Percentiles rank a stretch among this genome's conserved stretches.
Evolutionary conservation across 2,888 invertebrate species (phyloP).

Genomic region (Lamellibrachia satsuma): DNA sequence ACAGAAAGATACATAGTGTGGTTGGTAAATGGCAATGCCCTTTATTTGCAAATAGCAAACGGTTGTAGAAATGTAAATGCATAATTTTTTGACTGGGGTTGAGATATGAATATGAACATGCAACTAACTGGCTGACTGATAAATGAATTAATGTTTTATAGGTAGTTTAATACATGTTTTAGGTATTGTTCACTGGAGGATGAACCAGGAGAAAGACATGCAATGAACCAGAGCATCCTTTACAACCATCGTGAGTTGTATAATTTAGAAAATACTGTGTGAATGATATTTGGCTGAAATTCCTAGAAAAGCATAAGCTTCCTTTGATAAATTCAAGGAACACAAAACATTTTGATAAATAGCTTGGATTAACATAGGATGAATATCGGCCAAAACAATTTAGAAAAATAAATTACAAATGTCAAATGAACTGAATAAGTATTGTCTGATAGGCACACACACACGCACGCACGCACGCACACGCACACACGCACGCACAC

Average conservation of each 20-base stretch:
- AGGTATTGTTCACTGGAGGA: conserved; percentile 62
- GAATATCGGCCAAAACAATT: neutral
- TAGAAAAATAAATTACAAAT: neutral
- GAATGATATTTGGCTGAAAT: neutral
- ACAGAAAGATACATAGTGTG: too few species aligned
- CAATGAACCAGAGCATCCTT: conserved; percentile 65
- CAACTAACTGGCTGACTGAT: neutral
- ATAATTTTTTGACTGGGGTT: neutral
- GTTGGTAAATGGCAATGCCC: too few species aligned
- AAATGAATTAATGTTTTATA: neutral
- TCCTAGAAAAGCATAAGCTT: neutral
- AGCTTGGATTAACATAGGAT: neutral
- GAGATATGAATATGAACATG: neutral
- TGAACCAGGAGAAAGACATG: conserved; percentile 63
- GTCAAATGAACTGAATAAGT: neutral
- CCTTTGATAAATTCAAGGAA: neutral
- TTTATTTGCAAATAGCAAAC: too few species aligned
- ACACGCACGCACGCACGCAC: too few species aligned
- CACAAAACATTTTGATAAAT: neutral
- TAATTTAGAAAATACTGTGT: neutral
- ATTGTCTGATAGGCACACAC: neutral
- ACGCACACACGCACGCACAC: too few species aligned
- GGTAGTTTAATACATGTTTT: conserved; percentile 17
- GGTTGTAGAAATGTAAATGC: neutral
- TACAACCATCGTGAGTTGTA: conserved; percentile 57